Evolutionary conservation across 2,113 vertebrate species (phyloP).

Genomic region (Pogonocichla stellata): DNA sequence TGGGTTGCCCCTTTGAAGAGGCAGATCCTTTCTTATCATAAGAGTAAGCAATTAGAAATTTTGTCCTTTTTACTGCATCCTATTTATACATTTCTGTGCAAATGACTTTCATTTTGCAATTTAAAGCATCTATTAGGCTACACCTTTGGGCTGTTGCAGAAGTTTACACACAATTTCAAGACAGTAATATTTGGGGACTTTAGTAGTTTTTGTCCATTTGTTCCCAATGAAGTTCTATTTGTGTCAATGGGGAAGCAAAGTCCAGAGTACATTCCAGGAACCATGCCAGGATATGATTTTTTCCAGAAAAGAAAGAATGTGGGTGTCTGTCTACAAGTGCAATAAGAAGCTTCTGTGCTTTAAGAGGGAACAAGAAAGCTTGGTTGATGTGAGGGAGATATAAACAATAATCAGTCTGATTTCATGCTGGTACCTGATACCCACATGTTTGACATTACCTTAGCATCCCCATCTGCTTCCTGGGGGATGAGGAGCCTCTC

Average conservation of each 20-base stretch:
- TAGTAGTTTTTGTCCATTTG: background rate
- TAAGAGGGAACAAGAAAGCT: background rate
- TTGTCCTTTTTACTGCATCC: background rate
- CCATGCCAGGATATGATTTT: background rate
- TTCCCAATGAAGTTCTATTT: background rate
- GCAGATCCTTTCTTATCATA: background rate
- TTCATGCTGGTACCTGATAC: background rate
- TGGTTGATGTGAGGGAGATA: background rate
- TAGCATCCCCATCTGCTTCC: background rate
- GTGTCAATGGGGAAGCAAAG: background rate
- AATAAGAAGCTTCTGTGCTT: background rate
- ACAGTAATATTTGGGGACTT: background rate
- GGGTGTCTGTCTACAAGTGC: background rate
- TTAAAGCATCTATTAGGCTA: background rate
- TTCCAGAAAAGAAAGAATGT: background rate
- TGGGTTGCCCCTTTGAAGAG: background rate
- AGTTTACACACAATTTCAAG: background rate
- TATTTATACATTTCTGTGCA: background rate
- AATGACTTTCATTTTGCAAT: background rate
- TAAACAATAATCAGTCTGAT: background rate
- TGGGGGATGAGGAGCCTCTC: background rate
- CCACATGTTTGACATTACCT: background rate
- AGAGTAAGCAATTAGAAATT: background rate
- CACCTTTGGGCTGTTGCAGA: background rate
- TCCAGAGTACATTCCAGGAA: background rate